Evolutionary conservation across 2,797 vertebrate genomes (phyloP).

Genomic region (Hypotaenidia okinawae): DNA sequence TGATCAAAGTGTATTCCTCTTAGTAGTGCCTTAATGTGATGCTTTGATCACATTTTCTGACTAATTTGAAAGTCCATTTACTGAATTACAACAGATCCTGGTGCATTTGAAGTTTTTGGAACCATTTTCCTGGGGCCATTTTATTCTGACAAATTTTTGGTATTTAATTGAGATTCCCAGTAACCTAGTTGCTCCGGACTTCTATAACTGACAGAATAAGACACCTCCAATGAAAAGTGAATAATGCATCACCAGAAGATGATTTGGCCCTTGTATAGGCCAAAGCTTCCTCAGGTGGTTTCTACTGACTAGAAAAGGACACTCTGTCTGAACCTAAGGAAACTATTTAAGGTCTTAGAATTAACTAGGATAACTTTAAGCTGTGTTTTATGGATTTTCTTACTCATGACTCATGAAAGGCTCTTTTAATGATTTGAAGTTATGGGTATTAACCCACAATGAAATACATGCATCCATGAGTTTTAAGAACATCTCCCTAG

Average conservation of each 20-base stretch:
- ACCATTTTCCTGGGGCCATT: slow-evolving; percentile 17
- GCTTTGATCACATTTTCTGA: slow-evolving; percentile 61
- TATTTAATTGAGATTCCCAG: not conserved
- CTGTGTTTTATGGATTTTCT: not conserved
- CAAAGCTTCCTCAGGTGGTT: not conserved
- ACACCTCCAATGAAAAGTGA: not conserved
- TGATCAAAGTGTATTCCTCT: slow-evolving; percentile 64
- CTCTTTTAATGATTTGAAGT: not conserved
- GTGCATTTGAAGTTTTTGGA: slow-evolving; percentile 30
- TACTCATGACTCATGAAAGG: not conserved
- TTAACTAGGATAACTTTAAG: not conserved
- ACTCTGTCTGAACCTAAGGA: not conserved
- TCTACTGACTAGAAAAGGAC: not conserved
- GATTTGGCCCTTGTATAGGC: not conserved
- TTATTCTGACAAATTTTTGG: not conserved
- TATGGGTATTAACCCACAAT: not conserved
- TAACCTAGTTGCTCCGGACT: not conserved
- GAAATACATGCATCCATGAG: not conserved
- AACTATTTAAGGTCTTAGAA: not conserved
- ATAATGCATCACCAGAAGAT: not conserved
- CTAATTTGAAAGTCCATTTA: slow-evolving; percentile 44
- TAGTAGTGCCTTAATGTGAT: slow-evolving; percentile 37
- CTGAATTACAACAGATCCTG: not conserved
- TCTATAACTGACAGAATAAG: not conserved
- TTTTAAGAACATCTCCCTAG: not conserved